Conservation (phyloP, 2,888 invertebrate genomes). For the Morpho deidamia region DNA sequence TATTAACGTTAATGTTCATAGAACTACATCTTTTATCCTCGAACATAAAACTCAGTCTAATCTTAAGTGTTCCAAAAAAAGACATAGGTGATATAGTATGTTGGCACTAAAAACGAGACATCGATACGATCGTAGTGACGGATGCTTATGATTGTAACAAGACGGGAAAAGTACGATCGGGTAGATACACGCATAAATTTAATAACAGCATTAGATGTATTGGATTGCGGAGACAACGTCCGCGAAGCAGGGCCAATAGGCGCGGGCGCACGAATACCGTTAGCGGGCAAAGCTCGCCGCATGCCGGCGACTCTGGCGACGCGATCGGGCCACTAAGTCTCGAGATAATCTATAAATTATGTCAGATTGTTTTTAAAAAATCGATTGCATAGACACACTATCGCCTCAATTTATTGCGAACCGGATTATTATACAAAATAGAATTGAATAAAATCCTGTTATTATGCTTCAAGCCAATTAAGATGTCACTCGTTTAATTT, state of each 20-base stretch:
- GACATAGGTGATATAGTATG: slow-evolving; percentile 50
- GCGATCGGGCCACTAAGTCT: slow-evolving; percentile 51
- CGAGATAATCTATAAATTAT: slow-evolving; percentile 55
- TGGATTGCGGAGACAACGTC: slow-evolving; percentile 63
- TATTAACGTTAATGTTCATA: slow-evolving; percentile 11
- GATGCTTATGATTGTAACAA: slow-evolving; percentile 58
- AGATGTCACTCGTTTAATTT: neutral
- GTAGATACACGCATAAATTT: slow-evolving; percentile 58
- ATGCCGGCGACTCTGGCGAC: slow-evolving; percentile 36
- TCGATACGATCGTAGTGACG: slow-evolving; percentile 54
- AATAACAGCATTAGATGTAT: slow-evolving; percentile 74
- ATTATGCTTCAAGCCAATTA: neutral
- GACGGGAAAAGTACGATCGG: slow-evolving; percentile 62
- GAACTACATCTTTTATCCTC: slow-evolving; percentile 5
- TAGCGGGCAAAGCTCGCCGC: slow-evolving; percentile 40
- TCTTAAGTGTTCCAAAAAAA: no score
- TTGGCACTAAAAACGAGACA: slow-evolving; percentile 44
- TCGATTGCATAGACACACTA: neutral
- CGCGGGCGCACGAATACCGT: slow-evolving; percentile 52
- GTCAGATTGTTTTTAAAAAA: slow-evolving; percentile 23
- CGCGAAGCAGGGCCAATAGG: slow-evolving; percentile 61
- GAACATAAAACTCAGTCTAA: slow-evolving; percentile 1
- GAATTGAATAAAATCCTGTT: neutral
- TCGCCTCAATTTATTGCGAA: neutral
- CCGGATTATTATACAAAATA: neutral